Evolutionary conservation across 1,140 invertebrate genomes (phyloP), one percentile per base, ranked within the genome.

Genomic region (Drosophila suzukii): DNA sequence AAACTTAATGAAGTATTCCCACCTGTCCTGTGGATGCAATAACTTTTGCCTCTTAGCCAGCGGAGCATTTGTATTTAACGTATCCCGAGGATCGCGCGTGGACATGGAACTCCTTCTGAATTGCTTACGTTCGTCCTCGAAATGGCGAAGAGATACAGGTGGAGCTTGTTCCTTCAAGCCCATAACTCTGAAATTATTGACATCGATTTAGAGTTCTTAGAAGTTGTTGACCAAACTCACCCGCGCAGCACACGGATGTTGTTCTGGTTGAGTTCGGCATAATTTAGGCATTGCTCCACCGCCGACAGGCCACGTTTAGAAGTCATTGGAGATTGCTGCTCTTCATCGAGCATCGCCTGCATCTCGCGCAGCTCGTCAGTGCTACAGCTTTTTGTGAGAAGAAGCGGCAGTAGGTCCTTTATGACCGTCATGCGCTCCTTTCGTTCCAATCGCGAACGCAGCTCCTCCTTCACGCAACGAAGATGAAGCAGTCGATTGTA

Each of bases 401-500:
- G 39, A 4, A 54, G 17, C 0, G 83, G 79, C 11, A 88, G 20
- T n/a, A 83, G 30, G 10, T 74, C 65, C 30, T 68, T 56, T 27
- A 88, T 65, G 12, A 89, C 46, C 0, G 78, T 6, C 6, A 77
- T 11, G 7, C 76, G 72, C 39, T 83, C 67, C 57, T 54, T 81
- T 7, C 73, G 70, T 41, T 81, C 38, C 10, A 89, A 10, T 7
- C 84, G 73, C 0, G 44, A 53, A 0, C 39, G 61, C 7, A 89
- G 34, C 55, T 89, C 84, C 12, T 67, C 34, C 13, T 89, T 89
- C 6, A 81, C 49, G 46, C 51, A 58, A 11, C 80, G 73, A 39
- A 89, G 53, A 6, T 89, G 70, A 0, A 70, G 43, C 11, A 89
- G 47, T 2, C 84, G 81, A 78, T 90, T 90, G 10, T 56, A 55